Conservation (phyloP, 2,888 invertebrate genomes). For the Rotaria macrura region DNA sequence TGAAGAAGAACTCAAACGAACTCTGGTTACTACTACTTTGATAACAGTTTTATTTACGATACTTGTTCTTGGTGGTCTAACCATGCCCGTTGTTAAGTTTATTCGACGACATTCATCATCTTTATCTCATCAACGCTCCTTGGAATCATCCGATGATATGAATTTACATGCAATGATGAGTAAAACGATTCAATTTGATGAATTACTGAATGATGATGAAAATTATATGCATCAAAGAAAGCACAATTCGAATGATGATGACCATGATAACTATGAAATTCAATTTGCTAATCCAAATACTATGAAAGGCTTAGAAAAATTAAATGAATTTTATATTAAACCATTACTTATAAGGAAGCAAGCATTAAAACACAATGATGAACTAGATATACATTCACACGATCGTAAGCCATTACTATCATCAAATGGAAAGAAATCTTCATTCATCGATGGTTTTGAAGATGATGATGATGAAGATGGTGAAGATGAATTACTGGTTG, state of each 20-base stretch:
- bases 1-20: slow-evolving; percentile 75
- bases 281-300: slow-evolving; percentile 23
- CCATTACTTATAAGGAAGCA: slow-evolving; percentile 82
- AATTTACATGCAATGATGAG: slow-evolving; percentile 57
- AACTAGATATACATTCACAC: neutral
- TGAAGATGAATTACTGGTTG: slow-evolving; percentile 23
- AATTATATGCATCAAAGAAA: slow-evolving; percentile 46
- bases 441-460: neutral
- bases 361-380: neutral
- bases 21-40: slow-evolving; percentile 92
- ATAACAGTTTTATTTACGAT: slow-evolving; percentile 93
- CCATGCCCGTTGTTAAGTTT: slow-evolving; percentile 80
- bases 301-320: slow-evolving; percentile 69
- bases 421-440: neutral
- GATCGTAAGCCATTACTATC: neutral
- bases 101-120: neutral
- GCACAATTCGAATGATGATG: neutral
- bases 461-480: slow-evolving; percentile 33
- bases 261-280: neutral
- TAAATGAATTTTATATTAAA: slow-evolving; percentile 82
- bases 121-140: slow-evolving; percentile 46
- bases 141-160: slow-evolving; percentile 35
- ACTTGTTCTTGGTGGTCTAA: slow-evolving; percentile 84
- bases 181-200: slow-evolving; percentile 88
- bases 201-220: slow-evolving; percentile 45